Evolutionary conservation across 2,113 vertebrate species (phyloP).

Genomic region (Myotis lucifugus): DNA sequence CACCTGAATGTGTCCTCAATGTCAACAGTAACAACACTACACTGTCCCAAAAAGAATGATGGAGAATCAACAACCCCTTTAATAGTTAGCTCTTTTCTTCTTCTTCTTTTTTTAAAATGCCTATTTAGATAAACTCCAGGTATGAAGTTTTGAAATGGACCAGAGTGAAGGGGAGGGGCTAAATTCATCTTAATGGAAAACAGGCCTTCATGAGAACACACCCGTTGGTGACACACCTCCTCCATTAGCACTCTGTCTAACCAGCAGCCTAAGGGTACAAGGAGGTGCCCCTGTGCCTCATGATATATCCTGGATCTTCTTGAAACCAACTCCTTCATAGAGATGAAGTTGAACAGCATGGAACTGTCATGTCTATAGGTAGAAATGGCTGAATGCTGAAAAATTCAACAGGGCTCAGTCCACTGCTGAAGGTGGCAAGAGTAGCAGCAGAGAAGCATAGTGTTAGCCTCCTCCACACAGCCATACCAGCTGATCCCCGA

Average conservation of each 20-base stretch:
- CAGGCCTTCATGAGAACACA: too few species aligned
- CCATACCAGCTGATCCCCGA: rapidly evolving
- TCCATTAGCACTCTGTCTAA: not conserved
- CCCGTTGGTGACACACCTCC: not conserved
- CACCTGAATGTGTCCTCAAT: rapidly evolving
- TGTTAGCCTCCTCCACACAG: not conserved
- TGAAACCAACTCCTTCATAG: not conserved
- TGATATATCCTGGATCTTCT: not conserved
- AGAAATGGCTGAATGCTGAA: not conserved
- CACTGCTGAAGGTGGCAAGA: not conserved
- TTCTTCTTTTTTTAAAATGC: too few species aligned
- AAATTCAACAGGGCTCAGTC: not conserved
- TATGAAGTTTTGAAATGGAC: not conserved
- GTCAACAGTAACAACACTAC: not conserved
- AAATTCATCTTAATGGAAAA: not conserved
- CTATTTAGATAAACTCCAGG: not conserved
- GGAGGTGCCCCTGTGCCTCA: not conserved
- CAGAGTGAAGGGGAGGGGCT: not conserved
- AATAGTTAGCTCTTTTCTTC: not conserved
- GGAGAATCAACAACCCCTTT: not conserved
- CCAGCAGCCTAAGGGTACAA: not conserved
- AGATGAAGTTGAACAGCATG: not conserved
- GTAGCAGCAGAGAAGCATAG: not conserved
- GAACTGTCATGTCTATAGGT: not conserved
- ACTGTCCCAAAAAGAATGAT: not conserved